Base-by-base conservation (phyloP, 2,113 vertebrate genomes). In the Centropus bengalensis region DNA sequence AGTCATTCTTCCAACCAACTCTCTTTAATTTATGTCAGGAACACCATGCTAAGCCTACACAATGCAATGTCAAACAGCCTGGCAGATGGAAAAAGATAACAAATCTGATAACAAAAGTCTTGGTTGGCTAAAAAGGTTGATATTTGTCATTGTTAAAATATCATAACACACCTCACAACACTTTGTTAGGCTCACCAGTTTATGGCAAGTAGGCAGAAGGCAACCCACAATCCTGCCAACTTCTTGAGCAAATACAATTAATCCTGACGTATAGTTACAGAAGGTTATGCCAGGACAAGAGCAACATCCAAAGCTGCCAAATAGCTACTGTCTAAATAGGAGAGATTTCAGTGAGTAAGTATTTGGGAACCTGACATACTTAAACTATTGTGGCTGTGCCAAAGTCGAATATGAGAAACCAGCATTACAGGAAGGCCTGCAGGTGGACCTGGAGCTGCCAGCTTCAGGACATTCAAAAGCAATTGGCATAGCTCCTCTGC, bases 191-290 rank as follows among this genome's bases (percentile, higher is more conserved):
- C 81, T 92, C 26, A 74, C 51, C 24, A 42, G 51, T 94, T 91
- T 51, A 32, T 32, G 62, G 59, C 51, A 84, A 74, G 75, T 28
- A 95, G 62, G 76, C 44, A 92, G 74, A 89, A 96, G 44, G 33
- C 32, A 91, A 91, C 82, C 63, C 51, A 71, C 18, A 83, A 67
- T 28, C 88, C 47, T 91, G 91, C 86, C 87, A 95, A 64, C 24
- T 88, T 94, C 90, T 77, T 79, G n/a, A 94, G 83, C 56, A 94
- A 91, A 94, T 80, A 80, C 44, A 94, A 83, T 76, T 91, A 91
- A 89, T 87, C 55, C 64, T 92, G 67, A 93, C 58, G 55, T 90
- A 78, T 23, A 86, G 76, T 71, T 94, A 86, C 45, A 81, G 91
- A 21, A 92, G 78, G 87, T 88, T 75, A 93, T 80, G 82, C 59